These are phyloP conservation scores for Drosophila eugracilis DNA, from an alignment of 1,140 invertebrate genomes.

Conservation along the genomic window DNA sequence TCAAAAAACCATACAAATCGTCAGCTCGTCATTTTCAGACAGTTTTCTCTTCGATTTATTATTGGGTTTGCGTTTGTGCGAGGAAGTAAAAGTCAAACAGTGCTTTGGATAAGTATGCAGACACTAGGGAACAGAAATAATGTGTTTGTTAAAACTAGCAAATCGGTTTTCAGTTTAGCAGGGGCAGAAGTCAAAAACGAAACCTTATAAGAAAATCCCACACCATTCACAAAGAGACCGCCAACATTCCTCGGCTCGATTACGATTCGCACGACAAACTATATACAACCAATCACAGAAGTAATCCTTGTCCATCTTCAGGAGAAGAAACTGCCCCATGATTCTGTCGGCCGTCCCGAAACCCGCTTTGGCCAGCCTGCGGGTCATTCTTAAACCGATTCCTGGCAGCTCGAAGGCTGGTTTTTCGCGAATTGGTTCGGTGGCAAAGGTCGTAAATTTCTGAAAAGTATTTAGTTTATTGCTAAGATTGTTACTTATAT, in stretches of 20 bases:
- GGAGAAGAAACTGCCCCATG: not conserved
- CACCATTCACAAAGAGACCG: not conserved
- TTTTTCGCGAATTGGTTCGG: not conserved
- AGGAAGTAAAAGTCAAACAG: constrained; percentile 45
- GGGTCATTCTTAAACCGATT: not conserved
- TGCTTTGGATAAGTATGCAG: constrained; percentile 3
- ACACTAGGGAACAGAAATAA: not conserved
- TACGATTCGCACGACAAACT: not conserved
- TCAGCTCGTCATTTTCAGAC: constrained; percentile 82
- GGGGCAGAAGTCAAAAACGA: no score
- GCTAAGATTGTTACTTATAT: not conserved
- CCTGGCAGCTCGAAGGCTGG: not conserved
- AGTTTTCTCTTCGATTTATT: constrained; percentile 74
- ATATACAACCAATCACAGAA: not conserved
- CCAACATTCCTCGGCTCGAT: not conserved
- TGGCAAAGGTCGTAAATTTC: not conserved
- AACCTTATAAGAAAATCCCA: not conserved
- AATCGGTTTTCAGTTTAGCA: no score
- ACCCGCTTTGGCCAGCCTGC: not conserved
- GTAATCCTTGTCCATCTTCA: not conserved
- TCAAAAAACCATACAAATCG: constrained; percentile 82
- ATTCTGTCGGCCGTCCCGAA: not conserved
- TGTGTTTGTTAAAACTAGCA: no score
- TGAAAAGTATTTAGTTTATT: no score
- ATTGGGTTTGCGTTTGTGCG: constrained; percentile 29